Evolutionary conservation across 2,888 invertebrate species (phyloP).

Genomic region (Helobdella robusta): DNA sequence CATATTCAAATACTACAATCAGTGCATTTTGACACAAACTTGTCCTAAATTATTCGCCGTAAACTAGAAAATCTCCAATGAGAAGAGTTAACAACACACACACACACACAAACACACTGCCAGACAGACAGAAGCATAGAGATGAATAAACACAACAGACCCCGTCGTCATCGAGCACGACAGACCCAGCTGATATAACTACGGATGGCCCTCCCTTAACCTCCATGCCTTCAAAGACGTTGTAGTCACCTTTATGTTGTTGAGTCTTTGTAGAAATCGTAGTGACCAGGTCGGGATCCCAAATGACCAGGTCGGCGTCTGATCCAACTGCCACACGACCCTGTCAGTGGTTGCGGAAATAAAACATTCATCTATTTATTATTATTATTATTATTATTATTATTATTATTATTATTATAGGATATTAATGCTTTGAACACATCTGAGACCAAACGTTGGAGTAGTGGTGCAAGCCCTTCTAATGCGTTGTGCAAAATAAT

Average conservation of each 20-base stretch:
- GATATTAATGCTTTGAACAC: too few relatives aligned
- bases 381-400: too few relatives aligned
- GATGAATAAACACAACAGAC: conserved; percentile 34
- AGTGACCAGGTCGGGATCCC: conserved; percentile 76
- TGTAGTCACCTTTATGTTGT: conserved; percentile 85
- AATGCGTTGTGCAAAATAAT: too few relatives aligned
- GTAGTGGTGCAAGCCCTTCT: too few relatives aligned
- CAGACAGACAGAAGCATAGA: neutral
- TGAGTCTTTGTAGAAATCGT: conserved; percentile 84
- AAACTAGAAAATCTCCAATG: too few relatives aligned
- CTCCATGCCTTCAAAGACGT: conserved; percentile 24
- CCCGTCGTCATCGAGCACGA: conserved; percentile 79
- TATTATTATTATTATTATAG: too few relatives aligned
- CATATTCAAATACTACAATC: too few relatives aligned
- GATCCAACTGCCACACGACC: conserved; percentile 83
- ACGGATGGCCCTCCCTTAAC: conserved; percentile 74
- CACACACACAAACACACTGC: neutral
- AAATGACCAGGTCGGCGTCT: conserved; percentile 92
- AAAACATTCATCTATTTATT: too few relatives aligned
- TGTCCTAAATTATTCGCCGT: too few relatives aligned
- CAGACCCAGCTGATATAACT: conserved; percentile 80
- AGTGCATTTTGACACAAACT: too few relatives aligned
- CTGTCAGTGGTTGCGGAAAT: conserved; percentile 42
- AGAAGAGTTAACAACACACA: too few relatives aligned
- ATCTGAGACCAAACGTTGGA: too few relatives aligned